Evolutionary conservation across 2,888 invertebrate species (phyloP).

Genomic region (Linnaemya vulpina): DNA sequence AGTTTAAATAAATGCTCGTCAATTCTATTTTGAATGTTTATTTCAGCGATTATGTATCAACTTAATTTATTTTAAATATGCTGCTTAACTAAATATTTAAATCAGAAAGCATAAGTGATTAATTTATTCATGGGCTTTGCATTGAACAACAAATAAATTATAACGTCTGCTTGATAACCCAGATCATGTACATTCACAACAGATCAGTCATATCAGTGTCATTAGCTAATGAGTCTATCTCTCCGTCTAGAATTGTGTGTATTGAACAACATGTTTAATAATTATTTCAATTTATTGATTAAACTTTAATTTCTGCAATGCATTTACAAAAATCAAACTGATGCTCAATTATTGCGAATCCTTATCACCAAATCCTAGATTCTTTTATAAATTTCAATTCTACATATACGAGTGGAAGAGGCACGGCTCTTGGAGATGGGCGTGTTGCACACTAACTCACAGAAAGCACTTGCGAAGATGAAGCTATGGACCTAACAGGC

Average conservation of each 20-base stretch:
- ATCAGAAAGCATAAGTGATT: conserved; percentile 11
- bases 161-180: conserved; percentile 72
- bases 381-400: background rate
- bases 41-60: no score
- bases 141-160: conserved; percentile 52
- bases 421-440: background rate
- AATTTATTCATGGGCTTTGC: conserved; percentile 66
- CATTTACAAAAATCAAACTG: background rate
- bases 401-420: background rate
- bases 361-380: background rate
- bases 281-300: background rate
- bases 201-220: conserved; percentile 64
- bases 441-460: no score
- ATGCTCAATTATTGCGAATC: background rate
- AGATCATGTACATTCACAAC: conserved; percentile 30
- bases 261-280: background rate
- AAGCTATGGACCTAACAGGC: no score
- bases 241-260: background rate
- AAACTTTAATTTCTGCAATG: background rate
- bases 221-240: conserved; percentile 39
- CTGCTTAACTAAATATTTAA: background rate
- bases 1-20: background rate
- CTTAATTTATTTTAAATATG: background rate
- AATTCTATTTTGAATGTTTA: background rate
- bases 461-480: background rate